These are phyloP conservation scores for Amphibalanus amphitrite DNA, from an alignment of 1,140 invertebrate species.

Conservation along the genomic window DNA sequence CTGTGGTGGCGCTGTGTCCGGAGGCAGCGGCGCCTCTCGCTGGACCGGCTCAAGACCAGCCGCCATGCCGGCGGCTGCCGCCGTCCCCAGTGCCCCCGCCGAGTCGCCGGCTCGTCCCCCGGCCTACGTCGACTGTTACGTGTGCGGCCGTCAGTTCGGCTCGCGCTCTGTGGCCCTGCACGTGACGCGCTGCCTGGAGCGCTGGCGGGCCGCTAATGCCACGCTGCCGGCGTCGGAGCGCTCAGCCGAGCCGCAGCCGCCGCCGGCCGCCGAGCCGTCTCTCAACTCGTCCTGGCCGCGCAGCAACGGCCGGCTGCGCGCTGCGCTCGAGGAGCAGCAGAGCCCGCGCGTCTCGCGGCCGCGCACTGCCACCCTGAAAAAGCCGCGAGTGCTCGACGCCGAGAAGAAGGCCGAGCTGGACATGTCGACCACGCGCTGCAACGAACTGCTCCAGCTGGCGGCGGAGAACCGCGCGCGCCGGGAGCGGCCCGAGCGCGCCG, in stretches of 20 bases:
- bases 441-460: not conserved
- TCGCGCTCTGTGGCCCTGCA: constrained; percentile 52
- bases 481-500: no score
- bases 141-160: constrained; percentile 54
- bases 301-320: no score
- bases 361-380: constrained; percentile 15
- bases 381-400: constrained; percentile 3
- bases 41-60: no score
- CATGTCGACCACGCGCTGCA: not conserved
- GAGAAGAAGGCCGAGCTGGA: not conserved
- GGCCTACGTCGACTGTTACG: constrained; percentile 42
- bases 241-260: not conserved
- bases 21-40: no score
- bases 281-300: no score
- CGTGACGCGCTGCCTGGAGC: constrained; percentile 55
- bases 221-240: constrained; percentile 7
- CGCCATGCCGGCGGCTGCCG: no score
- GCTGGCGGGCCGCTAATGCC: constrained; percentile 40
- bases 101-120: constrained; percentile 7
- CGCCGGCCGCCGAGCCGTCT: no score
- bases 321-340: no score
- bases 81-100: no score
- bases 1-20: no score
- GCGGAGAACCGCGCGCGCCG: not conserved
- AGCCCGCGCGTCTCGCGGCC: constrained; percentile 9